Evolutionary conservation across 1,140 invertebrate species (phyloP).

Genomic region (Brachionus calyciflorus): DNA sequence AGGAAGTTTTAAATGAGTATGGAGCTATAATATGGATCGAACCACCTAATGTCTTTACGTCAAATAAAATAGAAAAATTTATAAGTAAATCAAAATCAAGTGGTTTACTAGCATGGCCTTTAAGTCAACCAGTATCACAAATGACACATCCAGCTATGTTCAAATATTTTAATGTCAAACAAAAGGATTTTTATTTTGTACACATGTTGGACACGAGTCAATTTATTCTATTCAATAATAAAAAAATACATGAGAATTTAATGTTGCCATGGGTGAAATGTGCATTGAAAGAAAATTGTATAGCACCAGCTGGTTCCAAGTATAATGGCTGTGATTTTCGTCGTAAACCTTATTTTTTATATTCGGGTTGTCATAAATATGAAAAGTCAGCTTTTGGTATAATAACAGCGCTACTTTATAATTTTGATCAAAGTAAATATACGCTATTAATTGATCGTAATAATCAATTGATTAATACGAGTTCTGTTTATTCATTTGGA

Average conservation of each 20-base stretch:
- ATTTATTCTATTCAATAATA: constrained; percentile 23
- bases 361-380: constrained; percentile 33
- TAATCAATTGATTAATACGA: neutral
- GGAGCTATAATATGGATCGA: constrained; percentile 44
- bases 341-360: neutral
- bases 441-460: neutral
- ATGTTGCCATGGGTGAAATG: constrained; percentile 44
- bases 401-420: neutral
- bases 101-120: constrained; percentile 32
- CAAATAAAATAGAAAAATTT: constrained; percentile 7
- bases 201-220: constrained; percentile 43
- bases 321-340: constrained; percentile 18
- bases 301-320: constrained; percentile 30
- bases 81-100: neutral
- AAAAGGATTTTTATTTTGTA: constrained; percentile 22
- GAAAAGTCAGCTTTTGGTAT: constrained; percentile 34
- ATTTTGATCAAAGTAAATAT: constrained; percentile 34
- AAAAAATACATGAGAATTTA: neutral
- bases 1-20: constrained; percentile 33
- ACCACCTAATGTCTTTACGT: constrained; percentile 20
- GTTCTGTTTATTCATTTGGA: neutral
- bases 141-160: constrained; percentile 44
- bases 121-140: constrained; percentile 19
- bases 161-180: neutral
- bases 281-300: constrained; percentile 11